Base-by-base conservation (phyloP, 2,888 invertebrate genomes). In the Caenorhabditis sp. region DNA sequence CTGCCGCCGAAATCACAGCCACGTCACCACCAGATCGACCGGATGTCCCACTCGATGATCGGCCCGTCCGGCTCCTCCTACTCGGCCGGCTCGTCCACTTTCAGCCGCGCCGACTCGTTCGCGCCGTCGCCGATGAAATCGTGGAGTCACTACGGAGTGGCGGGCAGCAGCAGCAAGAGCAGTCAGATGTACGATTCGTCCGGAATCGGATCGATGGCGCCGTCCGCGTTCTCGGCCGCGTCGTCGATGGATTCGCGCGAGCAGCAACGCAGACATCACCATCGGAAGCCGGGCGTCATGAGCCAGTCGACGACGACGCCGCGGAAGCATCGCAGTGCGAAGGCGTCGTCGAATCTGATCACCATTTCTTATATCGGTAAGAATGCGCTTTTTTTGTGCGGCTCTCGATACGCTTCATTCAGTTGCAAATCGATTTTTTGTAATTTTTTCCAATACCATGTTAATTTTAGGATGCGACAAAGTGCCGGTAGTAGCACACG, bases 401-500 rank as follows among this genome's bases (percentile, higher is more conserved):
- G 15, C 52, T 39, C 27, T 20, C 11, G 32, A 37, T 15, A 13
- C 11, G 20, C 22, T 20, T 39, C 37, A 39, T 15, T 17, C 37
- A 11, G 3, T 46, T 22, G 6, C 5, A 32, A 9, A 27, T n/a
- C 8, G 37, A 13, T n/a, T 37, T 41, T 41, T 9, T 7, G 6
- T 7, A 37, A n/a, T 37, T 27, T 15, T 55, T 2, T 46, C 41
- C 4, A 11, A 1, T n/a, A n/a, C n/a, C n/a, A n/a, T n/a, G n/a
- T n/a, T n/a, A n/a, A n/a, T 56, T 78, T 50, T 26, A 79, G 83
- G 73, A 0, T 0, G 68, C 11, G 82, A 86, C 61, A 83, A 80
- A 11, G 85, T 86, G 6, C 86, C 86, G 2, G 76, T 86, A 0
- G 85, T 86, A 8, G 86, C 86, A 3, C 83, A 86, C 27, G 84